Evolutionary conservation across 2,888 invertebrate species (phyloP).

Genomic region (Trissonchulus latispiculum): DNA sequence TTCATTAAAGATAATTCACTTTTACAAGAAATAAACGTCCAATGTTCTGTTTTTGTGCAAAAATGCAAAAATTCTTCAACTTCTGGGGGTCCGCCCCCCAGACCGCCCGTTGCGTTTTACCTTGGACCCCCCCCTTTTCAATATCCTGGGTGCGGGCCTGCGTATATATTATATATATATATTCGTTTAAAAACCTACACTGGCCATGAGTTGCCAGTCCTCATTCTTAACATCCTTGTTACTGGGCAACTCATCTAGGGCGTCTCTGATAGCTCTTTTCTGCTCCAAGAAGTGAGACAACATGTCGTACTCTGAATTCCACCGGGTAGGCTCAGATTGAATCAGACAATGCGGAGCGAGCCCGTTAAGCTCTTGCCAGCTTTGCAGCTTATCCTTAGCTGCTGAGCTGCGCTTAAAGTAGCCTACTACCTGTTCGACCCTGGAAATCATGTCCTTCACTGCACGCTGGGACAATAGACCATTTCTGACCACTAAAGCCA

Average conservation of each 20-base stretch:
- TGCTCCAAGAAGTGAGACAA: background rate
- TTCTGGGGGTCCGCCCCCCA: too few relatives aligned
- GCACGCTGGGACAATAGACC: background rate
- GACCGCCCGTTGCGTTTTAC: too few relatives aligned
- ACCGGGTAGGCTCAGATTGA: background rate
- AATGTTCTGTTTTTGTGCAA: too few relatives aligned
- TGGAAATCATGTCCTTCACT: background rate
- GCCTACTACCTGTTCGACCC: background rate
- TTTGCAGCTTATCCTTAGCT: background rate
- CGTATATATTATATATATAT: too few relatives aligned
- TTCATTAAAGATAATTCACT: too few relatives aligned
- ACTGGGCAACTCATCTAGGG: background rate
- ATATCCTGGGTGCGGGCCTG: too few relatives aligned
- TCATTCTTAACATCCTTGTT: background rate
- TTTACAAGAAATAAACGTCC: too few relatives aligned
- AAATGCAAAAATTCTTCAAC: too few relatives aligned
- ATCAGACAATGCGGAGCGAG: background rate
- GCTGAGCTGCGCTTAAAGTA: background rate
- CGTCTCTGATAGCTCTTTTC: background rate
- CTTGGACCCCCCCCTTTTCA: too few relatives aligned
- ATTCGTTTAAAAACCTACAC: background rate
- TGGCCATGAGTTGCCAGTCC: background rate
- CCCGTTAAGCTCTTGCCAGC: background rate
- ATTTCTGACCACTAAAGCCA: background rate
- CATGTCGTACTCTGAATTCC: background rate